Evolutionary conservation across 2,113 vertebrate species (phyloP), one percentile per base, ranked within the genome.

Genomic region (Festucalex cinctus): DNA sequence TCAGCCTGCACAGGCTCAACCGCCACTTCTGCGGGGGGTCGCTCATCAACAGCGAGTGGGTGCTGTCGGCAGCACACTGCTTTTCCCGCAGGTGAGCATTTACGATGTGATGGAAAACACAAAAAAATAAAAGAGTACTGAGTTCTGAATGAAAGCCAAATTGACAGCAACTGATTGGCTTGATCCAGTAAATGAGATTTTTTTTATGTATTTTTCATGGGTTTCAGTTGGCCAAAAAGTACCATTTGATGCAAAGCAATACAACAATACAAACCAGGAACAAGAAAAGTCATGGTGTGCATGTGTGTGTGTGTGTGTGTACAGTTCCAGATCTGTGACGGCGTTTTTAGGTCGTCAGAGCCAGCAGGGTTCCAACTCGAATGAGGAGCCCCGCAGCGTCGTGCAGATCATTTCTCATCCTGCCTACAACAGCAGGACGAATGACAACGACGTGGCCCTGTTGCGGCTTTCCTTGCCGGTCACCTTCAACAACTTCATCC

Each of bases 391-490:
- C 5, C 39, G 48, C 8, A 6, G 1, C 0, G 41, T 86, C 6
- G 0, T 13, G 0, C 4, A 26, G 63, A 24, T 88, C 77, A 73
- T 91, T 70, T 1, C 10, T 2, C 85, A 94, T 43, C 69, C 86
- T 0, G 2, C n/a, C 19, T 94, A 87, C 68, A 37, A 20, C 28
- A 32, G 28, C 28, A 32, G 28, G 28, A 2, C 28, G 2, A 32
- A 32, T 0, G 24, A 89, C 43, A 92, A 93, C 0, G 93, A 95
- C 81, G 82, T 94, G 0, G 64, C 84, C 0, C 91, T 95, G 5
- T 5, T 94, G 63, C 74, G 8, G n/a, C 90, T 95, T 14, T 44
- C 12, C 0, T 43, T 3, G 0, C 2, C 91, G 0, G 81, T 94
- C 43, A 9, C 0, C 0, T 94, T 91, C 76, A 86, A 12, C 9